phyloP scores from a whole-genome alignment of 2,113 vertebrate genomes.

The Cygnus buccinator region DNA sequence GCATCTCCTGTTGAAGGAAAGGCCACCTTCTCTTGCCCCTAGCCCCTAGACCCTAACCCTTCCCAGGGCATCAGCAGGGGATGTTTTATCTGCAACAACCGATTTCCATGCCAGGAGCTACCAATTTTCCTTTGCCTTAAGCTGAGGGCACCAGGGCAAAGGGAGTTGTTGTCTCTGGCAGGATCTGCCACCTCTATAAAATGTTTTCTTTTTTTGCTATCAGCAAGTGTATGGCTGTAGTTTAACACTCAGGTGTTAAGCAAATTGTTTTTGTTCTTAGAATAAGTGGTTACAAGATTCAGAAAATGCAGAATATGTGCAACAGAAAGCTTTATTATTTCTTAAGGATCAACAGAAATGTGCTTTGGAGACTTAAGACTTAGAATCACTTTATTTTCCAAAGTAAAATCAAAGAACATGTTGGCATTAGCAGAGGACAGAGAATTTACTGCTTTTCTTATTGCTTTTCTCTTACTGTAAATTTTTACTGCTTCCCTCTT shows the following conservation, averaged over 20 bases:
- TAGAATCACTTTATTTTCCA: neutral
- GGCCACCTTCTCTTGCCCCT: neutral
- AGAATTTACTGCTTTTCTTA: neutral
- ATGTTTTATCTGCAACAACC: neutral
- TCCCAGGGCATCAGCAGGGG: neutral
- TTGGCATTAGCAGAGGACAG: neutral
- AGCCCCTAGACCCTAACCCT: no score
- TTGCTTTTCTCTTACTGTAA: neutral
- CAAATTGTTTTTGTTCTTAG: neutral
- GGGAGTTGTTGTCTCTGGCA: rapidly evolving
- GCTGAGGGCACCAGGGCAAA: neutral
- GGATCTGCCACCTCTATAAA: neutral
- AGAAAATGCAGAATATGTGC: neutral
- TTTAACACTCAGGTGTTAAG: neutral
- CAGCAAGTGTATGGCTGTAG: neutral
- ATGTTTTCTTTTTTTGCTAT: neutral
- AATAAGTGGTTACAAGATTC: neutral
- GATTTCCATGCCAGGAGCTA: neutral
- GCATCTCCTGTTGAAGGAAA: neutral
- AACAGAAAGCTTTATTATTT: neutral
- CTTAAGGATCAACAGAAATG: neutral
- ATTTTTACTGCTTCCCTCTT: neutral
- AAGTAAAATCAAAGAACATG: neutral
- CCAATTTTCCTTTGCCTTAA: neutral
- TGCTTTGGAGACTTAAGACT: neutral